Evolutionary conservation across 2,888 invertebrate genomes (phyloP).

Genomic region (Acrobasis suavella): DNA sequence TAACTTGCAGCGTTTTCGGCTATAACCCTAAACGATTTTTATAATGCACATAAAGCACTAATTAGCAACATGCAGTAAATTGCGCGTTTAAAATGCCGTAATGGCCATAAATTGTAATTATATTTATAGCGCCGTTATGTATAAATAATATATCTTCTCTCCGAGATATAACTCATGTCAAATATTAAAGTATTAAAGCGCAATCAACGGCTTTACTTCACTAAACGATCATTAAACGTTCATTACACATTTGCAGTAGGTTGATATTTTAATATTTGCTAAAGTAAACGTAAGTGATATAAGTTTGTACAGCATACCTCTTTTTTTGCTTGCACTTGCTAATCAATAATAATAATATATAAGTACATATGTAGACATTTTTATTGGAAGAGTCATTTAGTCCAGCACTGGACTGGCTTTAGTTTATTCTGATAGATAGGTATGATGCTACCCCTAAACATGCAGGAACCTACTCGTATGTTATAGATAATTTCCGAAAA

Average conservation of each 20-base stretch:
- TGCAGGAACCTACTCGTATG: background rate
- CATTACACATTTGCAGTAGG: background rate
- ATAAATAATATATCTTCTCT: slow-evolving; percentile 1
- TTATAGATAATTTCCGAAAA: background rate
- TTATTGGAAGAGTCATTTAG: too few relatives aligned
- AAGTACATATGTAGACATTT: too few relatives aligned
- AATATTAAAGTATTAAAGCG: slow-evolving; percentile 21
- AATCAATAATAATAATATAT: too few relatives aligned
- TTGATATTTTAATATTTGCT: too few relatives aligned
- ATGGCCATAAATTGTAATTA: slow-evolving; percentile 47
- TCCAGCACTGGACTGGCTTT: too few relatives aligned
- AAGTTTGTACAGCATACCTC: too few relatives aligned
- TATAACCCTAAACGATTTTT: slow-evolving; percentile 39
- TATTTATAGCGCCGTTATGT: slow-evolving; percentile 31
- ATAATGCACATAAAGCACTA: slow-evolving; percentile 49
- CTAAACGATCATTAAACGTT: slow-evolving; percentile 1
- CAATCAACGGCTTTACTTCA: background rate
- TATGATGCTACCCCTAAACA: too few relatives aligned
- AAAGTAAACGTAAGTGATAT: too few relatives aligned
- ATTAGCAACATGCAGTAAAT: slow-evolving; percentile 47
- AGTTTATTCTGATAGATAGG: background rate
- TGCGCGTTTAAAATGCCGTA: slow-evolving; percentile 44
- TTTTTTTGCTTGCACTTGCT: too few relatives aligned
- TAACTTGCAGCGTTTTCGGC: slow-evolving; percentile 34
- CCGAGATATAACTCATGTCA: slow-evolving; percentile 16